Percentiles rank a stretch among this genome's conserved stretches.
phyloP scores from a whole-genome alignment of 2,888 invertebrate species.

The Sinodicranocentrus sp. region DNA sequence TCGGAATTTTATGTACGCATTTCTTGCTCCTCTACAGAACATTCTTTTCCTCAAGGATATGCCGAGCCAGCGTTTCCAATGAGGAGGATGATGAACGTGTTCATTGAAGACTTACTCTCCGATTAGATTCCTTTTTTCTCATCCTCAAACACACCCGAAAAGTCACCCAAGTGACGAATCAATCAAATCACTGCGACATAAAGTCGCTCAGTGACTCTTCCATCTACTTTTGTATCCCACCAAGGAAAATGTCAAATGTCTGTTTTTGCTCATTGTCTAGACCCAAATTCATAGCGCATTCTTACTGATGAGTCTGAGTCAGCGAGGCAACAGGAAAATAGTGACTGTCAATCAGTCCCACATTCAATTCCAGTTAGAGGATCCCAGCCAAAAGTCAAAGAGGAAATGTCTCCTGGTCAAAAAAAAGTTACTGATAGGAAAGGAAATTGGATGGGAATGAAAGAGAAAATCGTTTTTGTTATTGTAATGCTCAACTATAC shows the following conservation, averaged over 20 bases:
- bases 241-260: too few relatives aligned
- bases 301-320: constrained; percentile 51
- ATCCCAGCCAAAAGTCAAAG: constrained; percentile 14
- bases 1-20: not conserved
- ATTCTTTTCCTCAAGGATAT: not conserved
- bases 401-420: constrained; percentile 24
- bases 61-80: constrained; percentile 12
- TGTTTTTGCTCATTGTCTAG: constrained; percentile 2
- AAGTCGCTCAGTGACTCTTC: constrained; percentile 27
- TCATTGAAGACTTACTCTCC: too few relatives aligned
- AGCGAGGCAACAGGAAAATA: constrained; percentile 28
- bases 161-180: constrained; percentile 71
- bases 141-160: constrained; percentile 7
- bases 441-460: constrained; percentile 24
- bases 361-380: constrained; percentile 30
- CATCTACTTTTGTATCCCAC: not conserved
- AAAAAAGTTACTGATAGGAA: constrained; percentile 21
- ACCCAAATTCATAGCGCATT: too few relatives aligned
- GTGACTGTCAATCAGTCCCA: constrained; percentile 53
- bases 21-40: too few relatives aligned
- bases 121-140: constrained; percentile 33
- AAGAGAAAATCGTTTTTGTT: constrained; percentile 42
- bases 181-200: constrained; percentile 64
- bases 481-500: constrained; percentile 28
- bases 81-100: not conserved